phyloP scores from a whole-genome alignment of 1,140 invertebrate species.

The Ceratitis capitata region DNA sequence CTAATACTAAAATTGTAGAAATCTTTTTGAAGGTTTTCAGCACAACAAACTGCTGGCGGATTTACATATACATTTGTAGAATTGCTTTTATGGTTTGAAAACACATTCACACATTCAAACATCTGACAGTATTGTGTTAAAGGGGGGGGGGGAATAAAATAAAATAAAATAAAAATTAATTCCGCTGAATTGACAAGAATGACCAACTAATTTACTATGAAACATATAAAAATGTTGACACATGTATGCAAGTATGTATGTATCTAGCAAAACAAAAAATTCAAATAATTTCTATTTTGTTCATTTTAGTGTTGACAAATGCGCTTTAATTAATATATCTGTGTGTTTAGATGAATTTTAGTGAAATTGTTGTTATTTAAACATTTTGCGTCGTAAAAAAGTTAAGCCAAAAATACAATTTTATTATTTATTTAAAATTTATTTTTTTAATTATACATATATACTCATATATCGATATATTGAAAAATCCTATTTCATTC shows the following conservation, averaged over 20 bases:
- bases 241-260: not conserved
- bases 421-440: not conserved
- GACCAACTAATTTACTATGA: not conserved
- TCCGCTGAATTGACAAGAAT: not conserved
- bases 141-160: too few species aligned
- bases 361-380: too few species aligned
- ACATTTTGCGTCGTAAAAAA: too few species aligned
- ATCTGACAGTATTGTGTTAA: too few species aligned
- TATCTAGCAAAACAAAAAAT: not conserved
- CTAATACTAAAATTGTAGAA: conserved; percentile 8
- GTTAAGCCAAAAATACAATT: not conserved
- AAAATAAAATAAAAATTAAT: not conserved
- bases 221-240: not conserved
- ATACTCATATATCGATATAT: not conserved
- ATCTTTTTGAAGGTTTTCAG: not conserved
- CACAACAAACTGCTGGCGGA: not conserved
- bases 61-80: not conserved
- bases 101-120: not conserved
- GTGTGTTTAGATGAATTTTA: too few species aligned
- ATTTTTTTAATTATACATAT: not conserved
- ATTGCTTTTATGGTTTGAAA: too few species aligned
- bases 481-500: not conserved
- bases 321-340: not conserved
- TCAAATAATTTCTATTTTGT: not conserved
- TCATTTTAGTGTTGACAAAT: not conserved